Conservation (phyloP, 1,140 invertebrate species). For the Drosophila nebulosa region DNA sequence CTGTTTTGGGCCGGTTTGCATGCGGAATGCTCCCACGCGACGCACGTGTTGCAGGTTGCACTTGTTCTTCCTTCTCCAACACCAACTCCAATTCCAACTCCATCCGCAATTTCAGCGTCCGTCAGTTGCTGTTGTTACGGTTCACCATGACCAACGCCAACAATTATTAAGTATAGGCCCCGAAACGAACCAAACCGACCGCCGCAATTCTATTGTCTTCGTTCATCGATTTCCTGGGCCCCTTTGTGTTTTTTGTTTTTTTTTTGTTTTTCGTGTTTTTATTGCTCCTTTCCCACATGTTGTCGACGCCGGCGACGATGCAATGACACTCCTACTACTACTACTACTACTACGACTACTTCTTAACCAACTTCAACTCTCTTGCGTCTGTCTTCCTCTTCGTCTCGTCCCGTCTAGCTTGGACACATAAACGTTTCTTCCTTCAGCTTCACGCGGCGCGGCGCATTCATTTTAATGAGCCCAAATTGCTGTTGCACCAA, state of each 20-base stretch:
- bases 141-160: slow-evolving; percentile 78
- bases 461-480: slow-evolving; percentile 75
- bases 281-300: slow-evolving; percentile 75
- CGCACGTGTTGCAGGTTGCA: slow-evolving; percentile 33
- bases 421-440: slow-evolving; percentile 32
- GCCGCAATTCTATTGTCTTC: slow-evolving; percentile 76
- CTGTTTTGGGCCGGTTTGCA: background rate
- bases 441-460: slow-evolving; percentile 5
- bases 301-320: slow-evolving; percentile 20
- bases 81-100: background rate
- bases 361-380: background rate
- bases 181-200: slow-evolving; percentile 10
- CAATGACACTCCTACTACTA: slow-evolving; percentile 19
- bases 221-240: slow-evolving; percentile 60
- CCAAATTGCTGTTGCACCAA: slow-evolving; percentile 57
- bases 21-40: slow-evolving; percentile 10
- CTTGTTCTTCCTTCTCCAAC: slow-evolving; percentile 31
- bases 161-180: slow-evolving; percentile 48
- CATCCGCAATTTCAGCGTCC: slow-evolving; percentile 22
- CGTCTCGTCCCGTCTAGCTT: slow-evolving; percentile 14
- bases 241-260: background rate
- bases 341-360: background rate
- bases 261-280: slow-evolving; percentile 38
- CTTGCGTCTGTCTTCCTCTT: slow-evolving; percentile 11
- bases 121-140: slow-evolving; percentile 78